Base-by-base conservation (phyloP, 2,797 vertebrate genomes). In the Oryzias sinensis region DNA sequence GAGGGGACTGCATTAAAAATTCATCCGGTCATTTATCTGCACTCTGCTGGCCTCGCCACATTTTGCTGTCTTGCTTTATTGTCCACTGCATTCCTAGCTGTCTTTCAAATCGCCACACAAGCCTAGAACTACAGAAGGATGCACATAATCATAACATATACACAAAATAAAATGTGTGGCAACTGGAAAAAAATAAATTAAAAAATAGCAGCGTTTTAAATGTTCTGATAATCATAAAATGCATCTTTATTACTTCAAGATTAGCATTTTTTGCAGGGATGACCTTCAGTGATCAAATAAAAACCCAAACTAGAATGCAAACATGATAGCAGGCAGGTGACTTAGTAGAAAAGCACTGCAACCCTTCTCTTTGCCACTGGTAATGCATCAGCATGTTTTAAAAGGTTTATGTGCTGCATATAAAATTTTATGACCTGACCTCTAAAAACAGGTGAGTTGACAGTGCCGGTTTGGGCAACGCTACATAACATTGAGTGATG, bases 11-110 rank as follows among this genome's bases (percentile, higher is more conserved):
- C 83, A 88, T 89, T 85, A 89, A 89, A 89, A 80, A 90, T 85
- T 87, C 79, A 89, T 86, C 77, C 73, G 67, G 70, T 88, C 85
- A 89, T 90, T 88, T 83, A 88, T 80, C 81, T 80, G 84, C 73
- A 84, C 85, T 81, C 65, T 69, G 72, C 78, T 72, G 40, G 51
- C 43, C 43, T 59, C 18, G 54, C 76, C 79, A 73, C 73, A 72
- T 63, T 76, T 62, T 3, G 45, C 76, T 61, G 56, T 73, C 74
- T 68, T 29, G 46, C 68, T 81, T 83, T 85, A 84, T 80, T 83
- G 72, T 61, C 43, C 53, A 20, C 53, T 43, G 66, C 42, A 48
- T 59, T 62, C 59, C 54, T 63, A n/a, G 3, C 70, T 50, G 51
- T 72, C 65, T 54, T 62, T 72, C 70, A 75, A 65, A 83, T 76